Base-by-base conservation (phyloP, 2,888 invertebrate species). In the Hydropsyche betteni region DNA sequence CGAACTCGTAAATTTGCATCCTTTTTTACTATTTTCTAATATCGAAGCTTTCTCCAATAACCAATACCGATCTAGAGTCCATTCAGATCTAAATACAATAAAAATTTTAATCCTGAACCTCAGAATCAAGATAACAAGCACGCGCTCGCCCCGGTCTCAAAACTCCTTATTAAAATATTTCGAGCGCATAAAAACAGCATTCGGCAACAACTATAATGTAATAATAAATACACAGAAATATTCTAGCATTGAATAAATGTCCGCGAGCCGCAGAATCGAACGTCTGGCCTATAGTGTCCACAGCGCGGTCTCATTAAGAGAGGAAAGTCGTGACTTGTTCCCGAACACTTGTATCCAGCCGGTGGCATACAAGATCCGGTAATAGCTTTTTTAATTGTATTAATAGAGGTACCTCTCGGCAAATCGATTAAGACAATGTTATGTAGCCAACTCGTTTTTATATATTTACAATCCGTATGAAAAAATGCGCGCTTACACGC, bases 301-400 rank as follows among this genome's bases (percentile, higher is more conserved):
- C 78, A 55, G 6, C 50, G 72, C 38, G 78, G 76, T 77, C 77
- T 70, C 77, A 73, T 76, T 77, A 74, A 75, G 76, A 74, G 71
- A 74, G 64, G 64, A 75, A 68, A 73, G 77, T 78, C 78, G 78
- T 79, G 78, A 79, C 78, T 74, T 72, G 76, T 53, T 68, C 76
- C 68, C 72, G 75, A 71, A 77, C 77, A 79, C 78, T 79, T 76
- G 78, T 71, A 53, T 50, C 64, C 68, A 68, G 76, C 36, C 74
- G 72, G 76, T 78, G 74, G 78, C 75, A 69, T 74, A 70, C 77
- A 73, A 78, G 78, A 78, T 78, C 78, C 78, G 78, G 78, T 75
- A 78, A 74, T 76, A 74, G 68, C 53, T 69, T 74, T 76, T 78
- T 76, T 69, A 61, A 58, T 55, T 69, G 71, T 75, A 75, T 75